These are phyloP conservation scores for Capricornis sumatraensis DNA, from an alignment of 2,113 vertebrate genomes.

Conservation along the genomic window DNA sequence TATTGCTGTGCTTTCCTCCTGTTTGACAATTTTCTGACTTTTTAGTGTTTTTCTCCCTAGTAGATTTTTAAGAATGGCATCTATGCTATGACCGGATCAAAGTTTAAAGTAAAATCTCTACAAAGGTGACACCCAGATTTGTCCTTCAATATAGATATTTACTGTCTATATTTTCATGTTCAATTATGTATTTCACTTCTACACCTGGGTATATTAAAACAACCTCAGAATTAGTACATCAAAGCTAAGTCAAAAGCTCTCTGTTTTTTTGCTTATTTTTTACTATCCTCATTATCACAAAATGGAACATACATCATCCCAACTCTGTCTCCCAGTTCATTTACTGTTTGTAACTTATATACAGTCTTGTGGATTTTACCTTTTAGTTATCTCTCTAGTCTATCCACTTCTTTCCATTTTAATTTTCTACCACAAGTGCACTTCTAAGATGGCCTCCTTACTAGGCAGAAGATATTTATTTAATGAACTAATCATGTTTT, in stretches of 20 bases:
- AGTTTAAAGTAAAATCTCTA: not conserved
- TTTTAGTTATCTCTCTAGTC: not conserved
- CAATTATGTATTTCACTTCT: no score
- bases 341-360: not conserved
- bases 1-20: not conserved
- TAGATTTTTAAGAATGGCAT: not conserved
- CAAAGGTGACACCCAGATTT: not conserved
- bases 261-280: not conserved
- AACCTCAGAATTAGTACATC: not conserved
- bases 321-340: not conserved
- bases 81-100: not conserved
- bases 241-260: not conserved
- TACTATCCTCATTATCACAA: not conserved
- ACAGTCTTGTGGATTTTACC: not conserved
- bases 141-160: not conserved
- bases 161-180: not conserved
- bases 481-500: not conserved
- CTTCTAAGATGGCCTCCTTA: not conserved
- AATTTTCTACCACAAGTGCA: not conserved
- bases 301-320: not conserved
- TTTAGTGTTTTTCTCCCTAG: not conserved
- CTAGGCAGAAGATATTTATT: not conserved
- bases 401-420: not conserved
- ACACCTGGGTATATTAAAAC: not conserved
- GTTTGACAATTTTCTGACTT: not conserved